Percentiles rank a stretch among this genome's conserved stretches.
Conservation (phyloP, 2,888 invertebrate genomes). For the Acrocyrtus sp. region DNA sequence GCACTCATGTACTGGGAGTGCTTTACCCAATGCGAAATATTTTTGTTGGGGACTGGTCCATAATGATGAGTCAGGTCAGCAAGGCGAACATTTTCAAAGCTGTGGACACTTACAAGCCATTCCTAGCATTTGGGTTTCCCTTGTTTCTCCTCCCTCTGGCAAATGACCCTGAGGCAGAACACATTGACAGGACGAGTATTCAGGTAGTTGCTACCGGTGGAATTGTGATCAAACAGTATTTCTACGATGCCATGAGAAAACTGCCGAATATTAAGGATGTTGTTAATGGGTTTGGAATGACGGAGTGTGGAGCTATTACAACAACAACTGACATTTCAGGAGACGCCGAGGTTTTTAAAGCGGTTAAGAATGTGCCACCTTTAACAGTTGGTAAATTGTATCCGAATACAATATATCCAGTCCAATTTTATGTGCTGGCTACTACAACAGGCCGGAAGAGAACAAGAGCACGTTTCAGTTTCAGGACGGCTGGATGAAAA, state of each 20-base stretch:
- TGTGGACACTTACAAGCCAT: constrained; percentile 53
- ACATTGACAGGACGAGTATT: constrained; percentile 55
- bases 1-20: constrained; percentile 61
- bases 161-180: constrained; percentile 56
- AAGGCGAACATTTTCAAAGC: constrained; percentile 61
- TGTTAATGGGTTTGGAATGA: constrained; percentile 58
- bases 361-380: constrained; percentile 48
- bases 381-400: constrained; percentile 53
- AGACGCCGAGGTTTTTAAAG: constrained; percentile 28
- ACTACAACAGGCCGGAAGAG: constrained; percentile 58
- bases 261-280: constrained; percentile 55
- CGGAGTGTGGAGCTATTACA: constrained; percentile 60
- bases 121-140: constrained; percentile 61
- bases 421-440: constrained; percentile 57
- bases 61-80: constrained; percentile 60
- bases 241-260: constrained; percentile 50
- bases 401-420: constrained; percentile 52
- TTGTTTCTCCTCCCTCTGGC: constrained; percentile 45
- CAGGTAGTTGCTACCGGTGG: constrained; percentile 56
- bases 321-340: constrained; percentile 61
- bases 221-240: constrained; percentile 53
- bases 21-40: constrained; percentile 60
- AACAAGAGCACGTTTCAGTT: constrained; percentile 50
- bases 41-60: constrained; percentile 52
- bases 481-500: constrained; percentile 53